Conservation (phyloP, 2,888 invertebrate species). For the Sinodicranocentrus sp. region DNA sequence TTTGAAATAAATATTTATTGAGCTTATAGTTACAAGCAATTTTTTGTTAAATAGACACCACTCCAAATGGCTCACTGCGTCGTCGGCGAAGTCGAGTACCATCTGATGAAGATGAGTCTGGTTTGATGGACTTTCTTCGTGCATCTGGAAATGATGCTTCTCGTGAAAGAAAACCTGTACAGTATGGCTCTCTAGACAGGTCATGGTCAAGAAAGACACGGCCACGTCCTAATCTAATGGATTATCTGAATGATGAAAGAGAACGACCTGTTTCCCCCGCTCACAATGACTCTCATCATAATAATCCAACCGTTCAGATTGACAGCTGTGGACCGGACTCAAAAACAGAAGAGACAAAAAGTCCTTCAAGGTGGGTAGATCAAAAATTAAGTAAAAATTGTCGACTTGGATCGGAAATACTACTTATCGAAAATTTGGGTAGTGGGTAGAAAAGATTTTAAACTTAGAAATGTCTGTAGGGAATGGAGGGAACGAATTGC, state of each 20-base stretch:
- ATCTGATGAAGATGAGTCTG: conserved; percentile 90
- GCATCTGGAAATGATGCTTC: conserved; percentile 85
- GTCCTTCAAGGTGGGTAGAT: conserved; percentile 68
- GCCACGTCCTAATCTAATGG: conserved; percentile 88
- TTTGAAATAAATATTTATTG: too few relatives aligned
- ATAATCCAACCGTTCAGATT: conserved; percentile 71
- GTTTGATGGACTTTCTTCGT: conserved; percentile 90
- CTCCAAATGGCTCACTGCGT: conserved; percentile 92
- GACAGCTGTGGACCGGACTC: conserved; percentile 64
- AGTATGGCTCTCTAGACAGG: conserved; percentile 84
- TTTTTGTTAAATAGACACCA: conserved; percentile 83
- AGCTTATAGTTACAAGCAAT: too few relatives aligned
- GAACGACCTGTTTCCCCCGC: conserved; percentile 85
- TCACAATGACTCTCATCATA: conserved; percentile 65
- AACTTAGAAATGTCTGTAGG: too few relatives aligned
- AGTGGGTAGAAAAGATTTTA: not conserved
- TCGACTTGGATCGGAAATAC: too few relatives aligned
- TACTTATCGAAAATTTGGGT: too few relatives aligned
- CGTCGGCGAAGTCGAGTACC: conserved; percentile 89
- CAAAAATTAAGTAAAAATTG: too few relatives aligned
- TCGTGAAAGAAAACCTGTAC: conserved; percentile 84
- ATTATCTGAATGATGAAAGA: conserved; percentile 84
- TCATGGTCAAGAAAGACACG: conserved; percentile 91
- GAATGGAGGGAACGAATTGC: conserved; percentile 95
- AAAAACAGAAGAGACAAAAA: conserved; percentile 54